Percentiles rank a stretch among this genome's conserved stretches.
Conservation (phyloP, 92 coral and sea anemone species). For the Phymanthus crucifer region DNA sequence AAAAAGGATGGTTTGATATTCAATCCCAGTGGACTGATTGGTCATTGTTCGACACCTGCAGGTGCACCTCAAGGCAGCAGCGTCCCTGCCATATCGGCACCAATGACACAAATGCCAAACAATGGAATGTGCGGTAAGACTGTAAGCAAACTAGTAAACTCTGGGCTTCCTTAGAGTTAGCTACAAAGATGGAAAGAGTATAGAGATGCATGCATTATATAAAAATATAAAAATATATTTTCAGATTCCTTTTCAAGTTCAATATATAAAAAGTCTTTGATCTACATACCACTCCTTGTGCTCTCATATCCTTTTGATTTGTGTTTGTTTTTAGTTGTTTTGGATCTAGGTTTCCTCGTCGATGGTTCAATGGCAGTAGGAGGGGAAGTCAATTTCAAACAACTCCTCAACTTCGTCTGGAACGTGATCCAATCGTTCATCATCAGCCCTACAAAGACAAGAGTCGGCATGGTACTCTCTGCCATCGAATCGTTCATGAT, state of each 20-base stretch:
- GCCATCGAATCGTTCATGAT: slow-evolving; percentile 82
- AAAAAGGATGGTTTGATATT: not conserved
- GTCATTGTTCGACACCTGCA: not conserved
- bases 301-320: not conserved
- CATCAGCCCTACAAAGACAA: slow-evolving; percentile 61
- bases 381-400: slow-evolving; percentile 78
- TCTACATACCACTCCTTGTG: no score
- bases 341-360: slow-evolving; percentile 86
- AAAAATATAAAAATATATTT: no score
- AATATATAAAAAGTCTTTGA: no score
- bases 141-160: not conserved
- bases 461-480: slow-evolving; percentile 77
- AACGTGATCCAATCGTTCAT: slow-evolving; percentile 77
- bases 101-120: not conserved
- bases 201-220: no score
- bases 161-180: no score
- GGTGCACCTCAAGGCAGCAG: not conserved
- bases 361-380: slow-evolving; percentile 90
- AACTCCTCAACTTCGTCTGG: slow-evolving; percentile 80
- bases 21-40: not conserved
- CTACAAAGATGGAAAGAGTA: no score
- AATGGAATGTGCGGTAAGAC: slow-evolving; percentile 12
- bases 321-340: not conserved
- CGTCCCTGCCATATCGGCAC: no score
- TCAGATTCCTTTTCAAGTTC: no score